These are phyloP conservation scores for Mesocricetus auratus DNA, from an alignment of 2,113 vertebrate species.

Conservation along the genomic window DNA sequence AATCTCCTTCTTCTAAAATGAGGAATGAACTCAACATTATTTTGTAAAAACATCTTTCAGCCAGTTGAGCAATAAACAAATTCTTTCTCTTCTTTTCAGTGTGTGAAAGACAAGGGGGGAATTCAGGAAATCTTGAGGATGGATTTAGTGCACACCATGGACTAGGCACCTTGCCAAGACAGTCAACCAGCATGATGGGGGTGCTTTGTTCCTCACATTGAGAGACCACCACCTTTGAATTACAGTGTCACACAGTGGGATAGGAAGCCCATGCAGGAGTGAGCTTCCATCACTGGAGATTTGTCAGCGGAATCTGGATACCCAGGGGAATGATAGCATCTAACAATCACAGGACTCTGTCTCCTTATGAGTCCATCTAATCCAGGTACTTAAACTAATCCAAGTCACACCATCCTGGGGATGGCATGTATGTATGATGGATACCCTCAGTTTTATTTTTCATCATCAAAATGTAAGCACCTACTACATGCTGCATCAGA, in stretches of 20 bases:
- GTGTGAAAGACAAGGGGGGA: neutral
- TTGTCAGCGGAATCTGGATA: neutral
- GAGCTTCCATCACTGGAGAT: neutral
- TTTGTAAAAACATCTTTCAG: constrained; percentile 31
- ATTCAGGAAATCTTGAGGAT: neutral
- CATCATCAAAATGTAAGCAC: neutral
- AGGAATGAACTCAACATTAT: neutral
- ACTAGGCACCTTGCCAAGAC: neutral
- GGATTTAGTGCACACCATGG: neutral
- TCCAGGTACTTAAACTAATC: neutral
- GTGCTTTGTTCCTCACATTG: neutral
- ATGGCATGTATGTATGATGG: neutral
- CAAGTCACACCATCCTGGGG: neutral
- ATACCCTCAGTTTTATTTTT: neutral
- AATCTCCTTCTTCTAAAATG: neutral
- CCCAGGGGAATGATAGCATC: neutral
- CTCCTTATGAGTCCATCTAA: neutral
- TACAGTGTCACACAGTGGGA: neutral
- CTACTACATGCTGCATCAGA: neutral
- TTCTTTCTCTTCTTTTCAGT: constrained; percentile 39
- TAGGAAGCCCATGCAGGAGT: neutral
- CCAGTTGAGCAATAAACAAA: neutral
- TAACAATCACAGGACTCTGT: neutral
- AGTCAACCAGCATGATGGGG: neutral
- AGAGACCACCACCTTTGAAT: neutral